phyloP scores from a whole-genome alignment of 1,140 invertebrate species.

The Helicoverpa armigera region DNA sequence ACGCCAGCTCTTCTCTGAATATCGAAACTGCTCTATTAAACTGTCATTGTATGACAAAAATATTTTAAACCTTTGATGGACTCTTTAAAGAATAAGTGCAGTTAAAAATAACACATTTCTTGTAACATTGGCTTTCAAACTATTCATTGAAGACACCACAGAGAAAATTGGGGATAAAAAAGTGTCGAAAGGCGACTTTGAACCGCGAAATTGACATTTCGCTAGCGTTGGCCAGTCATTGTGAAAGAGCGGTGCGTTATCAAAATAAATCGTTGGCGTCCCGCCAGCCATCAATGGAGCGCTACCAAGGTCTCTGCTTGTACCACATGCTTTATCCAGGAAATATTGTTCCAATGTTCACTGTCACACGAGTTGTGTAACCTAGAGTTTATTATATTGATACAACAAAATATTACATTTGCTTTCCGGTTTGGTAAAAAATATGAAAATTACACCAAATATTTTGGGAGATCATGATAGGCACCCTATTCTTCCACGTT shows the following conservation, averaged over 20 bases:
- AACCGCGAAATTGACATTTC: constrained; percentile 37
- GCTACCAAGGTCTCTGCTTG: constrained; percentile 42
- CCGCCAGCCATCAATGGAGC: constrained; percentile 48
- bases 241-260: constrained; percentile 38
- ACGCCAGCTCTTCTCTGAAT: constrained; percentile 7
- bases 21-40: neutral
- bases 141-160: no score
- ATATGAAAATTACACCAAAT: neutral
- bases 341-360: constrained; percentile 4
- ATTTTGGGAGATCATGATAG: no score
- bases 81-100: no score
- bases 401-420: neutral
- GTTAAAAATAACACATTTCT: no score
- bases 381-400: neutral
- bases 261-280: constrained; percentile 45
- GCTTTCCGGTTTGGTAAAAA: neutral
- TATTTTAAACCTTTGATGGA: no score
- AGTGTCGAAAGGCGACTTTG: constrained; percentile 5
- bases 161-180: neutral
- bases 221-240: constrained; percentile 7
- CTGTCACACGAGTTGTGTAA: neutral
- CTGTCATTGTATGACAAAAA: neutral
- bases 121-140: no score
- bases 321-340: constrained; percentile 17
- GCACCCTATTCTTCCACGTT: no score